Percentiles rank a stretch among this genome's conserved stretches.
Conservation (phyloP, 2,797 vertebrate species). For the Gadopsis bispinosus region DNA sequence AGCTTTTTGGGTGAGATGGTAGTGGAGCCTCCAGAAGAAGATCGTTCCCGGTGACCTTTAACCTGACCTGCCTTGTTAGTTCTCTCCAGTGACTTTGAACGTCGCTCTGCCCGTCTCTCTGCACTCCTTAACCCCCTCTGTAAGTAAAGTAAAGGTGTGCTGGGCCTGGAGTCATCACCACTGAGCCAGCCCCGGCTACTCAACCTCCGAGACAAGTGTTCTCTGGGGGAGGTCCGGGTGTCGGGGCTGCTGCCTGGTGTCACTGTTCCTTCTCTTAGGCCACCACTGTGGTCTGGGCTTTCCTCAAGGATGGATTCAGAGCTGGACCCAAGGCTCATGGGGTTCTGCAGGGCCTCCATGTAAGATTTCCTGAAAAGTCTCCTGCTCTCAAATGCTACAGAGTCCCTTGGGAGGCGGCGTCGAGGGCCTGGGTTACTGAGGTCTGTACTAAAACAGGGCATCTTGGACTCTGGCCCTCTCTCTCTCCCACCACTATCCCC, state of each 20-base stretch:
- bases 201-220: conserved; percentile 69
- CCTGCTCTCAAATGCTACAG: conserved; percentile 82
- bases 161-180: conserved; percentile 74
- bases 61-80: conserved; percentile 79
- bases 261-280: conserved; percentile 56
- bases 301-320: conserved; percentile 89
- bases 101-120: conserved; percentile 77
- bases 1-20: conserved; percentile 81
- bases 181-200: conserved; percentile 75
- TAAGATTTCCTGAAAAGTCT: conserved; percentile 91
- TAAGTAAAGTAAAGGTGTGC: conserved; percentile 76
- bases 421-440: conserved; percentile 80
- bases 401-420: conserved; percentile 81
- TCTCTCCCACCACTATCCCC: conserved; percentile 56
- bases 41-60: conserved; percentile 82
- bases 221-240: conserved; percentile 65
- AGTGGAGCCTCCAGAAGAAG: conserved; percentile 80
- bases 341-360: conserved; percentile 91
- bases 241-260: conserved; percentile 74
- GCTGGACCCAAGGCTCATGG: conserved; percentile 90
- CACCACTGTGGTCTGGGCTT: conserved; percentile 68
- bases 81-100: conserved; percentile 88
- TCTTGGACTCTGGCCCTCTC: conserved; percentile 65
- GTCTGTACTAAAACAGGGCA: conserved; percentile 81
- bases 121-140: conserved; percentile 73